Percentiles rank a stretch among this genome's conserved stretches.
phyloP scores from a whole-genome alignment of 1,140 invertebrate genomes.

The Sitophilus oryzae region DNA sequence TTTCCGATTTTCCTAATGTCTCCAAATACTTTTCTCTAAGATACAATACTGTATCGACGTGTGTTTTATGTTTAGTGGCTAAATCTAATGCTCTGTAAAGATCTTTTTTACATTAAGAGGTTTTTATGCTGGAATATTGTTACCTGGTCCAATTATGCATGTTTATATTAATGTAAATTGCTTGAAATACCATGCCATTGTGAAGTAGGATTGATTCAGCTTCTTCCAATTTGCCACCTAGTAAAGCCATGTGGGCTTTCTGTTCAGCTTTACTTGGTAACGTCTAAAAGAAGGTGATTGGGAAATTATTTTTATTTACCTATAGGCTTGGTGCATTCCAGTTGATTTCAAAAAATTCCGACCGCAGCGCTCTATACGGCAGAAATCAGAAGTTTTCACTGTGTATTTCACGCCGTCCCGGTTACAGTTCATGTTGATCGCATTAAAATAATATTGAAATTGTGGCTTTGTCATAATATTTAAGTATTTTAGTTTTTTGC shows the following conservation, averaged over 20 bases:
- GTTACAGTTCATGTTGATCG: too few relatives aligned
- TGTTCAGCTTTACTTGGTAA: slow-evolving; percentile 54
- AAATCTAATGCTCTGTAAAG: slow-evolving; percentile 71
- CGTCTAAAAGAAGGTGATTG: slow-evolving; percentile 39
- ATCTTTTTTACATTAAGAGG: slow-evolving; percentile 6
- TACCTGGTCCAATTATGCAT: slow-evolving; percentile 82
- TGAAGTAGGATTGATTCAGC: slow-evolving; percentile 79
- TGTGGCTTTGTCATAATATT: too few relatives aligned
- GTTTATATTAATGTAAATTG: slow-evolving; percentile 74
- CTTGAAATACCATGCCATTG: slow-evolving; percentile 67
- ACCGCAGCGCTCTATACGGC: too few relatives aligned
- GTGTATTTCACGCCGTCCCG: too few relatives aligned
- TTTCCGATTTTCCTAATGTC: slow-evolving; percentile 69
- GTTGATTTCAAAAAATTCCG: too few relatives aligned
- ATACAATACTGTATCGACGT: slow-evolving; percentile 73
- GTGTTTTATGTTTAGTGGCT: slow-evolving; percentile 70
- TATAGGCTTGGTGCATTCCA: too few relatives aligned
- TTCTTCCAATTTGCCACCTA: slow-evolving; percentile 71
- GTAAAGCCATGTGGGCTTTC: slow-evolving; percentile 72
- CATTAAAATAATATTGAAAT: too few relatives aligned
- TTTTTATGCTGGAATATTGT: slow-evolving; percentile 3
- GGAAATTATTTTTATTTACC: not conserved
- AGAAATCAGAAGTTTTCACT: too few relatives aligned
- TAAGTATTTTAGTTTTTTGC: too few relatives aligned
- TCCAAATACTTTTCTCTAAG: slow-evolving; percentile 69